Evolutionary conservation across 2,888 invertebrate species (phyloP).

Genomic region (Cloeon dipterum): DNA sequence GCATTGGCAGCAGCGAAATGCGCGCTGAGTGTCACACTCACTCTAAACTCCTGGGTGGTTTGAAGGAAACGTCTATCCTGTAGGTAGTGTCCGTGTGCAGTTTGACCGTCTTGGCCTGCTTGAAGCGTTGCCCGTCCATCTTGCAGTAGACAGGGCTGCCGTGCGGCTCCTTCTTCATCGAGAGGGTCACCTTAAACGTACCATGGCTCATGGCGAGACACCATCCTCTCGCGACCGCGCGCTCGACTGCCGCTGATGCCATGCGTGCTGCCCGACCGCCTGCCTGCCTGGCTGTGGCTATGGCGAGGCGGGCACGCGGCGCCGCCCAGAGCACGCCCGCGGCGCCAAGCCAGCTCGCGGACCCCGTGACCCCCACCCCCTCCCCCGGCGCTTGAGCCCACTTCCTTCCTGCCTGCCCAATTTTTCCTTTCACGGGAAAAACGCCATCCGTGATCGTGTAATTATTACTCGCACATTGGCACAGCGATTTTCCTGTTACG

Average conservation of each 20-base stretch:
- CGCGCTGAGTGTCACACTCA: no score
- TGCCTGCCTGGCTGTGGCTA: not conserved
- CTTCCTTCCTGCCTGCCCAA: no score
- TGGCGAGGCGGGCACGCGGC: no score
- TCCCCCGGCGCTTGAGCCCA: no score
- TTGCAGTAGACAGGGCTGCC: slow-evolving; percentile 27
- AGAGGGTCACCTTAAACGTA: slow-evolving; percentile 24
- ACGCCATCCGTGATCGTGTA: no score
- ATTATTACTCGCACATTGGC: no score
- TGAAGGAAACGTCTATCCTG: slow-evolving; percentile 25
- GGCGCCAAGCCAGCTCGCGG: no score
- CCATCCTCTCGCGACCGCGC: not conserved
- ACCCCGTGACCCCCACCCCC: not conserved
- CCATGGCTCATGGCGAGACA: slow-evolving; percentile 5
- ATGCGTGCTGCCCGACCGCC: not conserved
- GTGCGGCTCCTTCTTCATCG: slow-evolving; percentile 23
- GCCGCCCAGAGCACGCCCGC: no score
- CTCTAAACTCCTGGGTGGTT: slow-evolving; percentile 26
- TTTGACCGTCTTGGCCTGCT: slow-evolving; percentile 28
- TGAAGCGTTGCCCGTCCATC: slow-evolving; percentile 28
- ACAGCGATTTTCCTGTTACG: no score
- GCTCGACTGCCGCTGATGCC: not conserved
- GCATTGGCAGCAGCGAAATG: no score
- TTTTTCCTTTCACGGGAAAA: no score
- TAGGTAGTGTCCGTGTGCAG: slow-evolving; percentile 26